Evolutionary conservation across 2,888 invertebrate genomes (phyloP), one percentile per base, ranked within the genome.

Genomic region (Blastobasis adustella): DNA sequence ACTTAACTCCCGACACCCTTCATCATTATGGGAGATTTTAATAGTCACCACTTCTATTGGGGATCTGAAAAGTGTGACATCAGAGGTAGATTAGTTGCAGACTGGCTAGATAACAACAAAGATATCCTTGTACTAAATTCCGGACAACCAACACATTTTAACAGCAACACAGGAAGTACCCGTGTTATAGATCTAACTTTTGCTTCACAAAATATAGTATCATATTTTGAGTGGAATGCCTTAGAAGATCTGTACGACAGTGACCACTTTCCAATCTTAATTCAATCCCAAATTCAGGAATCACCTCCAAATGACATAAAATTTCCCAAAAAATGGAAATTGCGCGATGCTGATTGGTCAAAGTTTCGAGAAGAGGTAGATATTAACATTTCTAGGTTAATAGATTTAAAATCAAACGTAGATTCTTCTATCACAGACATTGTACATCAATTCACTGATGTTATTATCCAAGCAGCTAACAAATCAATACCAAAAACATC

Each of bases 141-240:
- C n/a, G 53, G 47, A 6, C 49, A 53, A 48, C 52, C 56, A 36
- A 53, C 53, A 37, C 53, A 55, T 42, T 56, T 55, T 51, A 39
- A 53, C 41, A 50, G 51, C 10, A 53, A 50, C 37, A 53, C 48
- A 6, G 52, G 58, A 37, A 43, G 42, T 23, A 54, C 54, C 6
- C 56, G 58, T 47, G 48, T 5, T 37, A 54, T 54, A 41, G 54
- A 57, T 51, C 39, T 54, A 47, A 51, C 56, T 50, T 45, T 58
- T 3, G 54, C 55, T 54, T 56, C 54, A 51, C 54, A 52, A 54
- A 53, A 47, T 54, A 57, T 55, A 49, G 43, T 42, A n/a, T 49
- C 54, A 48, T 58, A 56, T 58, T 58, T 58, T 55, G 56, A 56
- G 41, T 58, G 58, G 57, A 54, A 57, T 47, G 55, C 57, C n/a